phyloP scores from a whole-genome alignment of 2,888 invertebrate genomes.

The Megamerina dolium region DNA sequence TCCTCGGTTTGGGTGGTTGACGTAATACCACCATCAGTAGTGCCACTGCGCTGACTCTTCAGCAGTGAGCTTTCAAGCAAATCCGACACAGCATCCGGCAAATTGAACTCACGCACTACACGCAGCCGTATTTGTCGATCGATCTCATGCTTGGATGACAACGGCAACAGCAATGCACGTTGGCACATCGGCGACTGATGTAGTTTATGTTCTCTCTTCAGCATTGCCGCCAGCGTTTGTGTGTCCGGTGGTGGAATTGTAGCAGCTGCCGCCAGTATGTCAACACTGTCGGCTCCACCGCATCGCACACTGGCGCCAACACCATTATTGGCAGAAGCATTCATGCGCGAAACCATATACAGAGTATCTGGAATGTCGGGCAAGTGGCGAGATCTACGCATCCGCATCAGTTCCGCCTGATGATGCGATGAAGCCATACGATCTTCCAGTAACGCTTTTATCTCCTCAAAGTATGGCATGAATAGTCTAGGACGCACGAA shows the following conservation, averaged over 20 bases:
- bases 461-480: constrained; percentile 91
- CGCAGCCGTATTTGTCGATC: constrained; percentile 75
- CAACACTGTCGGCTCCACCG: constrained; percentile 53
- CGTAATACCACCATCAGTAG: constrained; percentile 25
- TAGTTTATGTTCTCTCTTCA: constrained; percentile 79
- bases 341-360: constrained; percentile 68
- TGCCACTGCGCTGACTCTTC: constrained; percentile 28
- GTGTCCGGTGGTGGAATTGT: constrained; percentile 71
- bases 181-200: constrained; percentile 72
- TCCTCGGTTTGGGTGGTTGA: constrained; percentile 35
- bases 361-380: constrained; percentile 88
- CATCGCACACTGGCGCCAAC: constrained; percentile 32
- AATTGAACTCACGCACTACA: constrained; percentile 88
- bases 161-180: constrained; percentile 67
- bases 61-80: constrained; percentile 58
- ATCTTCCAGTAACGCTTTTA: constrained; percentile 80
- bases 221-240: constrained; percentile 69
- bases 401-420: constrained; percentile 65
- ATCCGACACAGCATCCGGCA: constrained; percentile 83
- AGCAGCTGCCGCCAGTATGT: constrained; percentile 60
- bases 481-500: constrained; percentile 83
- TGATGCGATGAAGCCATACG: constrained; percentile 68
- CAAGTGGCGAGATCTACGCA: constrained; percentile 65
- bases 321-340: constrained; percentile 35
- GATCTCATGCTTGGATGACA: constrained; percentile 72